Conservation (phyloP, 2,888 invertebrate genomes). For the Calameuta pallipes region DNA sequence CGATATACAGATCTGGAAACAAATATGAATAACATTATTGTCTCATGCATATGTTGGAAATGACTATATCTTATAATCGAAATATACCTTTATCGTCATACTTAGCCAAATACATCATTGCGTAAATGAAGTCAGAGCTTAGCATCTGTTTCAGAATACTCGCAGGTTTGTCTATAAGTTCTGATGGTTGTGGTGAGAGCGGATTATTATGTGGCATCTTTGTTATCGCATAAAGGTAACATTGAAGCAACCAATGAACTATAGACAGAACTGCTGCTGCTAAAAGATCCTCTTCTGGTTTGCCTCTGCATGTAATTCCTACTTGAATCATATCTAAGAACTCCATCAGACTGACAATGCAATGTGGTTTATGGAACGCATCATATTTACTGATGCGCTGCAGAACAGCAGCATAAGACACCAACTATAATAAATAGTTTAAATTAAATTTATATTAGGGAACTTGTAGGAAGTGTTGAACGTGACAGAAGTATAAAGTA, state of each 20-base stretch:
- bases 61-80: background rate
- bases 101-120: slow-evolving; percentile 85
- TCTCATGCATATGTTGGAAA: background rate
- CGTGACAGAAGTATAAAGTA: background rate
- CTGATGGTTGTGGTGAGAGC: slow-evolving; percentile 68
- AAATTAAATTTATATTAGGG: background rate
- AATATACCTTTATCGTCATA: slow-evolving; percentile 81
- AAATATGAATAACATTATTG: slow-evolving; percentile 13
- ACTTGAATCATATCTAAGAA: slow-evolving; percentile 80
- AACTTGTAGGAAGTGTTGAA: background rate
- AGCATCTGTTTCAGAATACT: slow-evolving; percentile 76
- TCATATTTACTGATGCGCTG: slow-evolving; percentile 91
- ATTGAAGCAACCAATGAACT: slow-evolving; percentile 84
- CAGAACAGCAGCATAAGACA: slow-evolving; percentile 90
- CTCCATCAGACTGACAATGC: slow-evolving; percentile 86
- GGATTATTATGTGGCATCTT: slow-evolving; percentile 57
- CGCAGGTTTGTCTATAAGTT: slow-evolving; percentile 78
- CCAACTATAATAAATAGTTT: slow-evolving; percentile 68
- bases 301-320: slow-evolving; percentile 78
- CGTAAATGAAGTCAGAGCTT: slow-evolving; percentile 80
- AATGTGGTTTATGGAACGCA: slow-evolving; percentile 87
- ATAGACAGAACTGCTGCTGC: slow-evolving; percentile 86
- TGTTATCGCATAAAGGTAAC: slow-evolving; percentile 71
- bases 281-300: slow-evolving; percentile 88
- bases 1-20: slow-evolving; percentile 70